A percentile compares a stretch with the other conserved stretches of the same genome.
Conservation (phyloP, 2,113 vertebrate genomes). For the Cololabis saira region DNA sequence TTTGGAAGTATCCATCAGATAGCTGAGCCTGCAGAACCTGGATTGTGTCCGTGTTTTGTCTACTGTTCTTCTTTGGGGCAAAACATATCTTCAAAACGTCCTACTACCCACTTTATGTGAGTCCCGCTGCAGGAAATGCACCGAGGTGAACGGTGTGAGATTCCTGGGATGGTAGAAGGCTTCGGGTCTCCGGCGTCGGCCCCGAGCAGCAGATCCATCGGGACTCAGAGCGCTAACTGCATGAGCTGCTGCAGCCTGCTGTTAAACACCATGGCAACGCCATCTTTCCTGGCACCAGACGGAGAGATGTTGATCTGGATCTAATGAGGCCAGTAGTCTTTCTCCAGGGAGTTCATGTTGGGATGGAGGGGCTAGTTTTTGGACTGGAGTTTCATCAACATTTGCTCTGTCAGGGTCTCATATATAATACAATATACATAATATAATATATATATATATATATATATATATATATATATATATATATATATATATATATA, state of each 20-base stretch:
- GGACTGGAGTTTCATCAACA: slow-evolving; percentile 33
- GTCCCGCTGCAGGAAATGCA: no score
- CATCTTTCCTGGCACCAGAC: slow-evolving; percentile 21
- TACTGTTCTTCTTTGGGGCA: not conserved
- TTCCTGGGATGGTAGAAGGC: slow-evolving; percentile 15
- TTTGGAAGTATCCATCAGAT: not conserved
- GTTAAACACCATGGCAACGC: slow-evolving; percentile 11
- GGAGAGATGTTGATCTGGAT: slow-evolving; percentile 3
- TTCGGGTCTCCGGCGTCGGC: not conserved
- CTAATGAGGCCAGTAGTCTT: slow-evolving; percentile 45
- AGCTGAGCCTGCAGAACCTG: not conserved
- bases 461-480: no score
- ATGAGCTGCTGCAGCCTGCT: slow-evolving; percentile 1
- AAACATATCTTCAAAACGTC: not conserved
- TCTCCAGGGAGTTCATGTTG: slow-evolving; percentile 47
- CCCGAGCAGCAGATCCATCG: slow-evolving; percentile 24
- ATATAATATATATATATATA: no score
- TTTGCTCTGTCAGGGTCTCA: slow-evolving; percentile 40
- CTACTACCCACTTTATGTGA: no score
- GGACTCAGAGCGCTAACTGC: not conserved
- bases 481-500: no score
- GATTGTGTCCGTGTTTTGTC: not conserved
- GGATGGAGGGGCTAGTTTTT: slow-evolving; percentile 36
- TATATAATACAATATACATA: no score
- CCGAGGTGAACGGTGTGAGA: not conserved